These are phyloP conservation scores for Dipodomys stephensi DNA, from an alignment of 2,113 vertebrate species.

Conservation along the genomic window DNA sequence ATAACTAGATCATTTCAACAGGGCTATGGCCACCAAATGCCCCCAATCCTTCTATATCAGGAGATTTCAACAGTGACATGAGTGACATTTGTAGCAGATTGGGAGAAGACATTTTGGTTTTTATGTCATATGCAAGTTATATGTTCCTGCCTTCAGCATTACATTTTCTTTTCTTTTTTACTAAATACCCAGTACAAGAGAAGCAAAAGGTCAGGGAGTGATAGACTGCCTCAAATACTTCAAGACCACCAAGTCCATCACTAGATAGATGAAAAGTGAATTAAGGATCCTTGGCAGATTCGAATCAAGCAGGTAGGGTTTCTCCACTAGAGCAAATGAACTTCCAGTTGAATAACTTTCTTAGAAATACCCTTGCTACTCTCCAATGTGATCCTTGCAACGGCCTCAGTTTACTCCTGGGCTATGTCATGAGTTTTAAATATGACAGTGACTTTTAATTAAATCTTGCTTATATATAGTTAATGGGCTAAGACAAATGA, in stretches of 20 bases:
- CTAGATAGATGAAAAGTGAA: conserved; percentile 70
- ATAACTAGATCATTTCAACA: neutral
- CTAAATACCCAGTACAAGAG: conserved; percentile 48
- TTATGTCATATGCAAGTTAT: conserved; percentile 45
- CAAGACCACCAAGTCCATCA: conserved; percentile 55
- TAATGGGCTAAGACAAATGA: conserved; percentile 82
- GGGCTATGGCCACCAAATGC: neutral
- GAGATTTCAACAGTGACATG: conserved; percentile 35
- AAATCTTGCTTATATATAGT: conserved; percentile 81
- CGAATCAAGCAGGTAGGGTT: conserved; percentile 64
- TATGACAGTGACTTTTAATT: conserved; percentile 80
- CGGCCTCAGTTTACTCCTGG: conserved; percentile 53
- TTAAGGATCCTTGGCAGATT: conserved; percentile 72
- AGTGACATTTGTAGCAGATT: neutral
- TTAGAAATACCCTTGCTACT: conserved; percentile 51
- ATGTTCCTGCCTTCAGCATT: conserved; percentile 15
- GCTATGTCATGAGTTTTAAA: conserved; percentile 76
- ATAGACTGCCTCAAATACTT: conserved; percentile 54
- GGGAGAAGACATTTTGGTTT: conserved; percentile 56
- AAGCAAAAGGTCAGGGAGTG: neutral
- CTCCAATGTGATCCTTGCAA: conserved; percentile 50
- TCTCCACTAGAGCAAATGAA: conserved; percentile 66
- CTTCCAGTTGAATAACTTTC: conserved; percentile 75
- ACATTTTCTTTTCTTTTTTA: conserved; percentile 8
- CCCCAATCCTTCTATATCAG: too few species aligned